These are phyloP conservation scores for Artibeus jamaicensis DNA, from an alignment of 2,797 vertebrate genomes.

Conservation along the genomic window DNA sequence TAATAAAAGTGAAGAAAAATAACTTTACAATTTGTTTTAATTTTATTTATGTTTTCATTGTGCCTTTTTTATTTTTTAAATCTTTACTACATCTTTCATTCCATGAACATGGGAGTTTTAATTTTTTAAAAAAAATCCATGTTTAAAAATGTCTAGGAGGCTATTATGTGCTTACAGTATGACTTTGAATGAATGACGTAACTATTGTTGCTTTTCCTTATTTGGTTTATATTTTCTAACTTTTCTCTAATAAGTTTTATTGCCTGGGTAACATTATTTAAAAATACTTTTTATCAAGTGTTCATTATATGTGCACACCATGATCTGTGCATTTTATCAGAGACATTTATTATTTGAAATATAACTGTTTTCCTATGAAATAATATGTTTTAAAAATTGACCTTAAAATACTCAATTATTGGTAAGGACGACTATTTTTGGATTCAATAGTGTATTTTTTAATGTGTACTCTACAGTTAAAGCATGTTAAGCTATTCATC, in stretches of 20 bases:
- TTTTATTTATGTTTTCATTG: neutral
- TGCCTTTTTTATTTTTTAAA: neutral
- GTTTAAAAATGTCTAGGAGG: neutral
- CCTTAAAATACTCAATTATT: slow-evolving; percentile 17
- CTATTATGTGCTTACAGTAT: neutral
- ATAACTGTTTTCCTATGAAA: neutral
- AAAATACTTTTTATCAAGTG: neutral
- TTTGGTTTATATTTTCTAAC: neutral
- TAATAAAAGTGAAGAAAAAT: neutral
- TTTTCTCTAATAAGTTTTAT: neutral
- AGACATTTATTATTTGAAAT: neutral
- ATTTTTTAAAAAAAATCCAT: neutral
- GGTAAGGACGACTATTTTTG: neutral
- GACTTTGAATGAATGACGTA: neutral
- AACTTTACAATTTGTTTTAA: neutral
- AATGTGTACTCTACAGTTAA: neutral
- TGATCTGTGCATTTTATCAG: neutral
- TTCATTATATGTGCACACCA: neutral
- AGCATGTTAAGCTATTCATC: neutral
- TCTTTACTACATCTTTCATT: neutral
- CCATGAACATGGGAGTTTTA: neutral
- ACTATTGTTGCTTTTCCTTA: neutral
- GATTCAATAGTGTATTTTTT: neutral
- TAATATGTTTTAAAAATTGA: neutral
- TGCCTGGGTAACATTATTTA: neutral